Evolutionary conservation across 2,797 vertebrate genomes (phyloP).

Genomic region (Gymnopithys bicolor): DNA sequence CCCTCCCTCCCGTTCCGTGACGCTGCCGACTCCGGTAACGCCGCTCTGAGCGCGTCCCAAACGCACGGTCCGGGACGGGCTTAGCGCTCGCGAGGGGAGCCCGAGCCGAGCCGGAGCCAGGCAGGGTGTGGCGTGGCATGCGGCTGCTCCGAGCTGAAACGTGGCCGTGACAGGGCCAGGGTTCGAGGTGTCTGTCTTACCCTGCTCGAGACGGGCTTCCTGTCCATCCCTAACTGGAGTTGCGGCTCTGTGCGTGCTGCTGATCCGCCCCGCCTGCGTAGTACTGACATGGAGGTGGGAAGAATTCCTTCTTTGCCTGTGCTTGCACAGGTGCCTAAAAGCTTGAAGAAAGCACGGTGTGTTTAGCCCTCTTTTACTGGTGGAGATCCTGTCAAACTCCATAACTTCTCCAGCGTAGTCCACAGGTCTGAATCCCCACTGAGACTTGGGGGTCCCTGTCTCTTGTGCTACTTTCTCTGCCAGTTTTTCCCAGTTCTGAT

Average conservation of each 20-base stretch:
- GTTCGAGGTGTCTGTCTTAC: not conserved
- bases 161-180: not conserved
- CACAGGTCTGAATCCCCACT: fast-evolving
- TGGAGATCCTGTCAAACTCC: not conserved
- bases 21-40: not conserved
- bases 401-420: not conserved
- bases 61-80: not conserved
- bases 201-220: not conserved
- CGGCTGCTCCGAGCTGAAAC: not conserved
- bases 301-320: not conserved
- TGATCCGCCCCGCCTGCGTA: not conserved
- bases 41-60: not conserved
- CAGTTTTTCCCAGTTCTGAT: not conserved
- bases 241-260: not conserved
- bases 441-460: fast-evolving
- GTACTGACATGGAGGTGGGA: fast-evolving
- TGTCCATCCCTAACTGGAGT: not conserved
- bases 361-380: not conserved
- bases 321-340: not conserved
- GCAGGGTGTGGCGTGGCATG: not conserved
- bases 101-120: not conserved
- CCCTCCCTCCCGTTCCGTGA: not conserved
- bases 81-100: not conserved
- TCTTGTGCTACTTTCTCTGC: not conserved
- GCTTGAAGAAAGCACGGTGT: not conserved